Base-by-base conservation (phyloP, 2,797 vertebrate genomes). In the Amphiprion clarkii region DNA sequence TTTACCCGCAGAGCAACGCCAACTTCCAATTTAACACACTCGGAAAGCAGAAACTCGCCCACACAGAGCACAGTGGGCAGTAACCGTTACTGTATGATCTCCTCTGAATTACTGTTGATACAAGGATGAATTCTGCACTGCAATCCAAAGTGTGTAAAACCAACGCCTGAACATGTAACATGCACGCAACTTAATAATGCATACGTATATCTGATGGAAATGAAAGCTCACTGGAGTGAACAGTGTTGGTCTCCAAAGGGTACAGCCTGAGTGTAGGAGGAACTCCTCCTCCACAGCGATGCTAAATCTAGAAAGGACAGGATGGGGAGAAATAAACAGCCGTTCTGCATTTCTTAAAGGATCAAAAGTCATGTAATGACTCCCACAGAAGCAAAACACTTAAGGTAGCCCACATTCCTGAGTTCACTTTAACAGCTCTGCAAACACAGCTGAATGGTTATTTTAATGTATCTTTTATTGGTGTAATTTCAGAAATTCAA, bases 11-110 rank as follows among this genome's bases (percentile, higher is more conserved):
- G 75, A 83, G 71, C 83, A 86, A 87, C 53, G 67, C 72, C 86
- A 83, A 71, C 83, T 82, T 87, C 71, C 83, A 92, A 89, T 89
- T 86, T 79, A 82, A 74, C 77, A 71, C 67, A 75, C 79, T 87
- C 1, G 17, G 58, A 83, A 79, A 87, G 76, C 68, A 76, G 78
- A 63, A 88, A 76, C 8, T 42, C 69, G 2, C 85, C 85, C 78
- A 81, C 92, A 82, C 76, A 67, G 57, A 84, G 86, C 76, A 33
- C 56, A 83, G 87, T 71, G 80, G 74, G 74, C 74, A 77, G 67
- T 49, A 74, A 56, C 48, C 3, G 39, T 31, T 69, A 19, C 67
- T 88, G 78, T 70, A 71, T 48, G 70, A 86, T 81, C 62, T 82
- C 67, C 56, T 75, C 74, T 81, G 80, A 86, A 84, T 61, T 59